Evolutionary conservation across 37 sponge, comb jelly and placozoan genomes (phyloP), one percentile per base, ranked within the genome.

Genomic region (Petrosia ficiformis): DNA sequence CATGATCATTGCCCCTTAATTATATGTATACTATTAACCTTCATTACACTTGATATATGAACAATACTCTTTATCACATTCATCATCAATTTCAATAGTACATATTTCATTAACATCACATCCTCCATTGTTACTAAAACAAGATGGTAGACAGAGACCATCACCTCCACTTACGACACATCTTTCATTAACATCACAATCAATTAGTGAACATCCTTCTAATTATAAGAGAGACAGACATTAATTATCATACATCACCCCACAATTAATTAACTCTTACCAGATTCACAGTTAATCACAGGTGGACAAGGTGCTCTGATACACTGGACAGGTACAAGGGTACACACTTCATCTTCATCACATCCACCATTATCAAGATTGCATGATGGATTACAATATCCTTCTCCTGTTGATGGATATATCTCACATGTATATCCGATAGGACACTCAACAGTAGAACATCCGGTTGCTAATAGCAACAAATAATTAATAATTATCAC

Each of bases 321-420:
- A 42, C 73, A 60, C 24, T 24, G 8, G 37, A 75, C 75, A 59
- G 33, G 57, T 30, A 34, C 4, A 22, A 75, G 75, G 57, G 36
- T 33, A n/a, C 75, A 75, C 37, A 19, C 35, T 1, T 32, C 37
- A 33, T 59, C 54, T 14, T 3, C 60, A 59, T 59, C 35, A 57
- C 75, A 75, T 59, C 75, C 75, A 35, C 75, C 75, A 44, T 75
- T 75, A 1, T 75, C 1, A 2, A 75, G 36, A 75, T 59, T 37
- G 59, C 75, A 75, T 33, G 75, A 75, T 75, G 75, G 60, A 38
- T 75, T 37, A 59, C 75, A 75, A 38, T 22, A 75, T 31, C 57
- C 29, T n/a, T 58, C 33, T 33, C 75, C 75, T 39, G 75, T 75
- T 29, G 75, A 61, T 5, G 36, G 19, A 75, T 59, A 54, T 26